These are phyloP conservation scores for Metopia argyrocephala DNA, from an alignment of 2,888 invertebrate species.

Conservation along the genomic window DNA sequence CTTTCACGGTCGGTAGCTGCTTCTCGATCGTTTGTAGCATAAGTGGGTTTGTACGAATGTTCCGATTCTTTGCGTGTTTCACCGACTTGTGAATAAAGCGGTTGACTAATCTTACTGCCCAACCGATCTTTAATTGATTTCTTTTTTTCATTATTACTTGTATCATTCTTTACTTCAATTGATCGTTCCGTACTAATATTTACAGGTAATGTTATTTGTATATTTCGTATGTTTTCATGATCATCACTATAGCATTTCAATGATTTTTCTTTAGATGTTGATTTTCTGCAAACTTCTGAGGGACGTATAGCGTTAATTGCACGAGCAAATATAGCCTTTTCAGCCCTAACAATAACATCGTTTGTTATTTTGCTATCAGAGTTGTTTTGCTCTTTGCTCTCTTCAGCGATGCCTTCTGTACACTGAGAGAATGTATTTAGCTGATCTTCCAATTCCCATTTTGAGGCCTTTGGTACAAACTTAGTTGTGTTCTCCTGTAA, in stretches of 20 bases:
- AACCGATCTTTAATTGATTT: slow-evolving; percentile 88
- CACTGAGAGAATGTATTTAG: slow-evolving; percentile 80
- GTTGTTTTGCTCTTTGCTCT: slow-evolving; percentile 45
- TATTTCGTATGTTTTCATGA: slow-evolving; percentile 75
- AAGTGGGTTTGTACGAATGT: slow-evolving; percentile 33
- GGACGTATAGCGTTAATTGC: slow-evolving; percentile 89
- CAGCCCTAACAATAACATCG: slow-evolving; percentile 93
- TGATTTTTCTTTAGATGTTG: slow-evolving; percentile 81
- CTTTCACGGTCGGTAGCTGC: slow-evolving; percentile 59
- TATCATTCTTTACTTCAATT: slow-evolving; percentile 68
- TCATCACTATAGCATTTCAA: slow-evolving; percentile 79
- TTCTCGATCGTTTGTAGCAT: slow-evolving; percentile 21
- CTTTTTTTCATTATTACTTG: slow-evolving; percentile 68
- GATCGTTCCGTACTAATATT: slow-evolving; percentile 78
- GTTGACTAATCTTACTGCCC: slow-evolving; percentile 80
- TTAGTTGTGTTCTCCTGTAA: slow-evolving; percentile 52
- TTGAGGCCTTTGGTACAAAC: slow-evolving; percentile 86
- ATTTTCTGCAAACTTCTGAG: slow-evolving; percentile 84
- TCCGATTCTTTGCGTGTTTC: slow-evolving; percentile 53
- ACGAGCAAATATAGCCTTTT: slow-evolving; percentile 94
- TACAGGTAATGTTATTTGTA: slow-evolving; percentile 79
- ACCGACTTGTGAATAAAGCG: slow-evolving; percentile 66
- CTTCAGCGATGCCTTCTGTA: slow-evolving; percentile 79
- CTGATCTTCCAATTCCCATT: slow-evolving; percentile 95
- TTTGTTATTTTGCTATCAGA: slow-evolving; percentile 85